Conservation (phyloP, 92 coral and sea anemone species). For the Porites lobata region DNA sequence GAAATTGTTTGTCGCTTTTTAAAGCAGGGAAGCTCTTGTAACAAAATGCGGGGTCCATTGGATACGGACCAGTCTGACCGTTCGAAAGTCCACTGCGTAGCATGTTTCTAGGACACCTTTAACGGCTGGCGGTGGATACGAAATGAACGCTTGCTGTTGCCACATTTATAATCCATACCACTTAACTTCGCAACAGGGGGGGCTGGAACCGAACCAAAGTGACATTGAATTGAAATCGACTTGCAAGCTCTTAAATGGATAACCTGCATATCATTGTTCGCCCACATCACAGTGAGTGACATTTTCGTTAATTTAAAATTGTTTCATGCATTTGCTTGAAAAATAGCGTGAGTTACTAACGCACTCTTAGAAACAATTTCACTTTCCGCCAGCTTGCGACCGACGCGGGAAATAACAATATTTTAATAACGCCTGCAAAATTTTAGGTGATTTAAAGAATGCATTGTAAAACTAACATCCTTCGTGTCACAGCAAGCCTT, state of each 20-base stretch:
- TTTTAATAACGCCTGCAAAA: no score
- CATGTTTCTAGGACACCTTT: not conserved
- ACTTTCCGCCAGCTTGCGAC: not conserved
- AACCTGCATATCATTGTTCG: slow-evolving; percentile 34
- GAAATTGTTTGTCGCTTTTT: not conserved
- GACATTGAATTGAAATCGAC: slow-evolving; percentile 14
- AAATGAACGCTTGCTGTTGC: not conserved
- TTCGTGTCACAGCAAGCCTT: not conserved
- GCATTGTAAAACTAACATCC: no score
- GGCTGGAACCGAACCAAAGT: slow-evolving; percentile 53
- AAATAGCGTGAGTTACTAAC: not conserved
- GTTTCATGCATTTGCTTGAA: not conserved
- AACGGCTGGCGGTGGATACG: not conserved
- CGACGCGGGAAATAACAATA: no score
- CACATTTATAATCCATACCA: slow-evolving; percentile 39
- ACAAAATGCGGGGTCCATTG: slow-evolving; percentile 28
- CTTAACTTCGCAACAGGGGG: slow-evolving; percentile 27
- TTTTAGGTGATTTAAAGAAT: no score
- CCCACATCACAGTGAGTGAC: slow-evolving; percentile 35
- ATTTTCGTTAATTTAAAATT: not conserved
- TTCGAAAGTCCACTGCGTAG: not conserved
- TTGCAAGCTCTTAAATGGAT: slow-evolving; percentile 25
- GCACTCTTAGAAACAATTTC: not conserved
- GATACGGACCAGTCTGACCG: not conserved
- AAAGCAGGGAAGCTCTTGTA: slow-evolving; percentile 1